Conservation (phyloP, 2,113 vertebrate species). For the Syngnathoides biaculeatus region DNA sequence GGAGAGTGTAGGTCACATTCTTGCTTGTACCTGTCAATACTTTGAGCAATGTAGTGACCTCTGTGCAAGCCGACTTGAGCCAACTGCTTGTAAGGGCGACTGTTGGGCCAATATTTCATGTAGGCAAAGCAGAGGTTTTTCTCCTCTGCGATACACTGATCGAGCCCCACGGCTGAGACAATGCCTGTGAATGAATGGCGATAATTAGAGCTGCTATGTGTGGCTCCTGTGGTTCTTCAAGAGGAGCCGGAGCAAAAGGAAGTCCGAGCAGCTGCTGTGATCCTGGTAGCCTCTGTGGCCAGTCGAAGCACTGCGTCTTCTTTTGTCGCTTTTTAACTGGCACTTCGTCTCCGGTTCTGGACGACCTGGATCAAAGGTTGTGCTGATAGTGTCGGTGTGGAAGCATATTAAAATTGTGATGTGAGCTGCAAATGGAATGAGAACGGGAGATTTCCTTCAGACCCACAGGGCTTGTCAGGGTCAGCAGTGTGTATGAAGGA, state of each 20-base stretch:
- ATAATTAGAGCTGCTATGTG: slow-evolving; percentile 52
- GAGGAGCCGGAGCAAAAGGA: slow-evolving; percentile 53
- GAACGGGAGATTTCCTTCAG: slow-evolving; percentile 47
- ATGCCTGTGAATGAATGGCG: slow-evolving; percentile 45
- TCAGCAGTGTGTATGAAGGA: slow-evolving; percentile 51
- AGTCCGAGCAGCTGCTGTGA: slow-evolving; percentile 53
- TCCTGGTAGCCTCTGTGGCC: slow-evolving; percentile 40
- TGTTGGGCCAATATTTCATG: slow-evolving; percentile 20
- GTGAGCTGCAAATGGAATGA: slow-evolving; percentile 30
- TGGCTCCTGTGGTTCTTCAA: slow-evolving; percentile 37
- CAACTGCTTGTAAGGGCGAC: slow-evolving; percentile 17
- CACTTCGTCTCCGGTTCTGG: slow-evolving; percentile 19
- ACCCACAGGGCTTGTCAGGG: slow-evolving; percentile 43
- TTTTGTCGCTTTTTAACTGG: slow-evolving; percentile 30
- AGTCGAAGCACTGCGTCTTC: slow-evolving; percentile 52
- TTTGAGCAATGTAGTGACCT: slow-evolving; percentile 49
- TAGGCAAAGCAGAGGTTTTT: slow-evolving; percentile 23
- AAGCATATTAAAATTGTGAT: slow-evolving; percentile 37
- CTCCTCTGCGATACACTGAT: slow-evolving; percentile 33
- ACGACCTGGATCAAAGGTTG: slow-evolving; percentile 7
- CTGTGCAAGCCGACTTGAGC: slow-evolving; percentile 31
- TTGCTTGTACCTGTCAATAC: slow-evolving; percentile 53
- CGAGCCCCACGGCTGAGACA: slow-evolving; percentile 27
- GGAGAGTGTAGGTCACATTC: slow-evolving; percentile 45
- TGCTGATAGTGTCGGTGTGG: slow-evolving; percentile 27